These are phyloP conservation scores for Cardiocondyla obscurior DNA, from an alignment of 1,140 invertebrate species.

Conservation along the genomic window DNA sequence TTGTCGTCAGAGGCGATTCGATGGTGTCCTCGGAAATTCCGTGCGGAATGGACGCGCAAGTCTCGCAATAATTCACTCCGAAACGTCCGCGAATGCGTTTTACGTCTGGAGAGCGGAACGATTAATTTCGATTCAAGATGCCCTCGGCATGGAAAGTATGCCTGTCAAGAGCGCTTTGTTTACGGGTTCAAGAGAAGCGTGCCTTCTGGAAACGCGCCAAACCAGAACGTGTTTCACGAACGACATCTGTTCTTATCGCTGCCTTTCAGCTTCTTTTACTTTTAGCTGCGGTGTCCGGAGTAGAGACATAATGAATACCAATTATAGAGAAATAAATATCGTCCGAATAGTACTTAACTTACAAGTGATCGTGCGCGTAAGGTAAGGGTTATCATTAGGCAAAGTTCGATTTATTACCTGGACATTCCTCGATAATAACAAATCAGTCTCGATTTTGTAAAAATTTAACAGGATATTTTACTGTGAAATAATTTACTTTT, in stretches of 20 bases:
- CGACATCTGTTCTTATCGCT: slow-evolving; percentile 16
- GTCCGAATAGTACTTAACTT: not conserved
- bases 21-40: not conserved
- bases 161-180: slow-evolving; percentile 59
- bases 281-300: not conserved
- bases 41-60: not conserved
- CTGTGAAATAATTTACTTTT: too few relatives aligned
- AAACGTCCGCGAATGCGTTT: not conserved
- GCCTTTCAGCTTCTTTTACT: slow-evolving; percentile 39
- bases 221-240: slow-evolving; percentile 6
- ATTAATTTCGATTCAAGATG: slow-evolving; percentile 52
- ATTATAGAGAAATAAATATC: not conserved
- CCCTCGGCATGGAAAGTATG: slow-evolving; percentile 33
- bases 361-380: not conserved
- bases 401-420: not conserved
- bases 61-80: slow-evolving; percentile 32
- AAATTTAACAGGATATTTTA: not conserved
- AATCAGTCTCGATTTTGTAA: not conserved
- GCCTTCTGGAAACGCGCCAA: slow-evolving; percentile 64
- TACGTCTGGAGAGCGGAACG: not conserved
- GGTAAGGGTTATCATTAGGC: not conserved
- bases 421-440: not conserved
- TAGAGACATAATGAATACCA: not conserved
- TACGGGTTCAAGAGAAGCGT: slow-evolving; percentile 28
- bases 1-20: not conserved